These are phyloP conservation scores for Anoplopoma fimbria DNA, from an alignment of 2,113 vertebrate species.

Conservation along the genomic window DNA sequence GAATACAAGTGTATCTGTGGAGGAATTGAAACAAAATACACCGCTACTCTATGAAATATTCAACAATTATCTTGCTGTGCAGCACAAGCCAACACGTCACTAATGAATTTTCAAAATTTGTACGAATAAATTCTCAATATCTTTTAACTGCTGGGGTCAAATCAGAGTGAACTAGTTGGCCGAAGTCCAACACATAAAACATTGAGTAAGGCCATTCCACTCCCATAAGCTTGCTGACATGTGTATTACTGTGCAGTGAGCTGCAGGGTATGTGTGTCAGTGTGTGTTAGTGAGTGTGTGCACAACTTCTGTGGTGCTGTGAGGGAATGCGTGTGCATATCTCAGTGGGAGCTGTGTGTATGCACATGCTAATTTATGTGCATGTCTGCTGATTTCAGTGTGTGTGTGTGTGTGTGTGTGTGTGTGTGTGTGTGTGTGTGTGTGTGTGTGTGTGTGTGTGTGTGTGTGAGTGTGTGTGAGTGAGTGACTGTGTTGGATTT, in stretches of 20 bases:
- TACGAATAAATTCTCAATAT: conserved; percentile 24
- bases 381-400: background rate
- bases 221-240: conserved; percentile 16
- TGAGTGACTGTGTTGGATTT: background rate
- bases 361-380: background rate
- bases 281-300: conserved; percentile 14
- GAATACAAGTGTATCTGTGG: conserved; percentile 9
- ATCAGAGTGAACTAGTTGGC: conserved; percentile 25
- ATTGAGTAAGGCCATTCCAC: conserved; percentile 1
- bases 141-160: conserved; percentile 29
- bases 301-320: background rate
- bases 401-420: too few species aligned
- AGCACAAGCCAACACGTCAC: conserved; percentile 8
- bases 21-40: conserved; percentile 8
- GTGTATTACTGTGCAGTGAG: conserved; percentile 21
- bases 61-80: conserved; percentile 15
- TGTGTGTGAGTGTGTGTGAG: too few species aligned
- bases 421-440: too few species aligned
- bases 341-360: conserved; percentile 1
- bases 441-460: too few species aligned
- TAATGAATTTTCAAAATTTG: conserved; percentile 21
- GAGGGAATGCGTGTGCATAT: background rate
- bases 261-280: conserved; percentile 25
- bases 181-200: conserved; percentile 30
- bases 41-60: conserved; percentile 19